These are phyloP conservation scores for Amphiura filiformis DNA, from an alignment of 35 echinoderm and acorn worm species.

Conservation along the genomic window DNA sequence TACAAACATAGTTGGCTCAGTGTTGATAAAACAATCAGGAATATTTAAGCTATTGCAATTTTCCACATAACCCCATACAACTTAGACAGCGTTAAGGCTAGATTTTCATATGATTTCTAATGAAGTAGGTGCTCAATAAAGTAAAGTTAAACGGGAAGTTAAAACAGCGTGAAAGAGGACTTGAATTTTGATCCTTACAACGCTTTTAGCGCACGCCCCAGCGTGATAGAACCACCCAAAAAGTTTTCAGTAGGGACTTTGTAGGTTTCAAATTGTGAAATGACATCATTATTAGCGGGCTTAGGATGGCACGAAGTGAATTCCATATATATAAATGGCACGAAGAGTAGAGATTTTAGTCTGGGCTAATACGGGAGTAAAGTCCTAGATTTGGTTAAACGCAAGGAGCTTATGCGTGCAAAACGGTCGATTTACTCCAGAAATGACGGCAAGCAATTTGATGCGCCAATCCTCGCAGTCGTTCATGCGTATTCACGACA, in stretches of 20 bases:
- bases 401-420: conserved; percentile 6
- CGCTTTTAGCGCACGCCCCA: not conserved
- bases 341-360: not conserved
- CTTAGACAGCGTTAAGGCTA: too few relatives aligned
- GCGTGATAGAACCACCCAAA: not conserved
- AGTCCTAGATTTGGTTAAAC: not conserved
- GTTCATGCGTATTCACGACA: not conserved
- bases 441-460: not conserved
- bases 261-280: not conserved
- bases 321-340: not conserved
- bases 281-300: not conserved
- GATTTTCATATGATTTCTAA: not conserved
- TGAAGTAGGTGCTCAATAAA: not conserved
- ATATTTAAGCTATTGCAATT: too few relatives aligned
- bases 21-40: too few relatives aligned
- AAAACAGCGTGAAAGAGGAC: not conserved
- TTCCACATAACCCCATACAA: too few relatives aligned
- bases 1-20: too few relatives aligned
- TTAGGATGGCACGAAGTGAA: not conserved
- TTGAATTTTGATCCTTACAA: not conserved
- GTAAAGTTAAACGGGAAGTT: not conserved
- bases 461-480: not conserved
- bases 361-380: not conserved
- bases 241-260: not conserved
- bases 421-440: not conserved